A percentile compares a stretch with the other conserved stretches of the same genome.
phyloP scores from a whole-genome alignment of 2,113 vertebrate species.

The Garra rufa region DNA sequence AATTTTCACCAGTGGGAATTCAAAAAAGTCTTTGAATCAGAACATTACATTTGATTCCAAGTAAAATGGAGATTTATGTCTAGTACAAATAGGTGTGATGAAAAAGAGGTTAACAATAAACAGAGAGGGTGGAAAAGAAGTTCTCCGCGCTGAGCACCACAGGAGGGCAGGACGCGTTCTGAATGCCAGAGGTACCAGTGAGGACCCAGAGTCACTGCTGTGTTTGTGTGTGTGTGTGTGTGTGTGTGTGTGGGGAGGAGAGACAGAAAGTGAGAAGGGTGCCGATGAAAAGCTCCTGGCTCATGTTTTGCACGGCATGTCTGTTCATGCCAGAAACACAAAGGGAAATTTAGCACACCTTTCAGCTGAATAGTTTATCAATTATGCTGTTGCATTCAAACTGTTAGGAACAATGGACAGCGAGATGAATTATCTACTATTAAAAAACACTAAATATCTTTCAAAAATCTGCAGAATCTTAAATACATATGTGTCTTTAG shows the following conservation, averaged over 20 bases:
- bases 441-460: neutral
- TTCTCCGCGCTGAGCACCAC: neutral
- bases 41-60: neutral
- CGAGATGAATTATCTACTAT: neutral
- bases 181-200: slow-evolving; percentile 14
- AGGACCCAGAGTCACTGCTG: neutral
- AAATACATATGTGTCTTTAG: too few relatives aligned
- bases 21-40: neutral
- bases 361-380: slow-evolving; percentile 17
- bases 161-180: slow-evolving; percentile 8
- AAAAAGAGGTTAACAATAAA: neutral
- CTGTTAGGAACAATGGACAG: neutral
- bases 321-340: slow-evolving; percentile 9
- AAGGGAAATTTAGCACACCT: slow-evolving; percentile 11
- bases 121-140: neutral
- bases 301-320: neutral
- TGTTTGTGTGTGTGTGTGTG: neutral
- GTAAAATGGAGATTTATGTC: neutral
- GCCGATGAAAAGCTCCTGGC: neutral
- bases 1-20: neutral
- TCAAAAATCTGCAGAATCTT: neutral
- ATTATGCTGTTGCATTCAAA: neutral
- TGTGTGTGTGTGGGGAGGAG: neutral
- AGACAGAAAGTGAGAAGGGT: slow-evolving; percentile 14
- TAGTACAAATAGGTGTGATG: neutral